Conservation (phyloP, 2,888 invertebrate species). For the Lepidocyrtoides sp. region DNA sequence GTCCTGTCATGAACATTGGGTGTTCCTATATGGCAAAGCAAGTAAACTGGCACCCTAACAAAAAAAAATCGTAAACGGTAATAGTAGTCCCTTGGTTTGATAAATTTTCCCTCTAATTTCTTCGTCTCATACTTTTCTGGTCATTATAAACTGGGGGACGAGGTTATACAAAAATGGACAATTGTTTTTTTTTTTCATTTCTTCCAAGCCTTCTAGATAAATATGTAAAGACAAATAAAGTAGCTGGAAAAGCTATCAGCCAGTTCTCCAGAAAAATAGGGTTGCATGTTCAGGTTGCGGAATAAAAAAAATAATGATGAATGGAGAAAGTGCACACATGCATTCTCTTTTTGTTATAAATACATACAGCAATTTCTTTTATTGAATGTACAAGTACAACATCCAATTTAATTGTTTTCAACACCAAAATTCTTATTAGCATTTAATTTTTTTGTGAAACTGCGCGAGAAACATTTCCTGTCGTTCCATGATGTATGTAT, state of each 20-base stretch:
- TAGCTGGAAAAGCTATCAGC: neutral
- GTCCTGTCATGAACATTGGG: constrained; percentile 27
- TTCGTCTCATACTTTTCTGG: neutral
- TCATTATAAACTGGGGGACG: neutral
- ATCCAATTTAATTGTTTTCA: constrained; percentile 11
- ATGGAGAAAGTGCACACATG: neutral
- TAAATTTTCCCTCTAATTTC: neutral
- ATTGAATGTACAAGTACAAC: too few species aligned
- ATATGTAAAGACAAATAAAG: neutral
- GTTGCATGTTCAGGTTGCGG: neutral
- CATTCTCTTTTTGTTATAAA: neutral
- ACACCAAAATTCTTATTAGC: constrained; percentile 35
- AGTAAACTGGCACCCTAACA: constrained; percentile 3
- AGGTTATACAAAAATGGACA: neutral
- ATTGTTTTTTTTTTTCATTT: neutral
- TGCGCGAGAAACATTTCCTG: constrained; percentile 37
- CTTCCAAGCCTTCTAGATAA: neutral
- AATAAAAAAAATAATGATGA: neutral
- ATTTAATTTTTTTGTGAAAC: constrained; percentile 17
- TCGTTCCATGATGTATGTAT: too few species aligned
- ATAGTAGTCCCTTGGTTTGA: neutral
- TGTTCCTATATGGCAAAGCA: neutral
- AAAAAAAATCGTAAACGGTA: neutral
- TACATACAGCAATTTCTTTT: constrained; percentile 1
- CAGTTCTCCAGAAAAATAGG: neutral